Evolutionary conservation across 2,797 vertebrate species (phyloP), one percentile per base, ranked within the genome.

Genomic region (Allobates femoralis): DNA sequence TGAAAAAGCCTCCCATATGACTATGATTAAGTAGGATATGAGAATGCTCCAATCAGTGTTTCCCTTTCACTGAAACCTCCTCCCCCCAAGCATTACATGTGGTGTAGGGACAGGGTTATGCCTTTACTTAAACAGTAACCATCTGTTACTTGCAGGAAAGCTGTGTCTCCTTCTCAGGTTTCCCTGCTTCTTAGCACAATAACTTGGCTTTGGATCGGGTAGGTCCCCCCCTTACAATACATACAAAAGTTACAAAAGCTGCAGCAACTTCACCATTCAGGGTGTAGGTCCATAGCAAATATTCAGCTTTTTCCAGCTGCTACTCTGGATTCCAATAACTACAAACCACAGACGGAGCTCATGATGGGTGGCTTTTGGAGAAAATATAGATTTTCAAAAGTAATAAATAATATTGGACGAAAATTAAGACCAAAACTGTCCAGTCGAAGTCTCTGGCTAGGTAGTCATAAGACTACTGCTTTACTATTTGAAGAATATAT

Each of bases 101-200:
- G 88, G 89, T 84, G 85, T 67, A 80, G 30, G 85, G 53, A 62
- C 62, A 73, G 84, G 80, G 86, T 90, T 85, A 83, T 56, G 78
- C 86, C 81, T 87, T 88, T 89, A 75, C 92, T 93, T 92, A 88
- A 94, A 95, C 92, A 95, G 92, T 94, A 91, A 93, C 93, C 94
- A 93, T 94, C 92, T 95, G 93, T 93, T 94, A 89, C 89, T 92
- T 86, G 84, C 91, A 92, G 90, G 89, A 91, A 89, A 85, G 85
- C 88, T 86, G 62, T 51, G 79, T 91, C 91, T 91, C 87, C 90
- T 90, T 91, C 94, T 94, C 92, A 79, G 88, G 88, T 92, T 94
- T 93, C 94, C 89, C 78, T 76, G 80, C n/a, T 88, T 89, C 75
- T 37, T 5, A 16, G 85, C 71, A 86, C 60, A 89, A 75, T 82